Percentiles rank a stretch among this genome's conserved stretches.
phyloP scores from a whole-genome alignment of 2,113 vertebrate genomes.

The Gymnorhina tibicen region DNA sequence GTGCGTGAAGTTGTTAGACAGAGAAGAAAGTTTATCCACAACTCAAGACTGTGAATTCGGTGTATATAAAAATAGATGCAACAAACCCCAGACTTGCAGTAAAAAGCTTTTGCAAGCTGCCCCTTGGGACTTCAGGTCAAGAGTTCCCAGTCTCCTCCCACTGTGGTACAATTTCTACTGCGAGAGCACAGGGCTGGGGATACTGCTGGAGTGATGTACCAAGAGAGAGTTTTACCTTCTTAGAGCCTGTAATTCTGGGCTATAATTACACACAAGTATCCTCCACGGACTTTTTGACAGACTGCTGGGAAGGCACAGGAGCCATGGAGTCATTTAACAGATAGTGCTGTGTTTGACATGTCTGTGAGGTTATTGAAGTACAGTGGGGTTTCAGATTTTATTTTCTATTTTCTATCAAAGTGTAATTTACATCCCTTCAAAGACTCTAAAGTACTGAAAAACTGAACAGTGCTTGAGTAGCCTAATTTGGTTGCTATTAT shows the following conservation, averaged over 20 bases:
- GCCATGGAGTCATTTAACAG: neutral
- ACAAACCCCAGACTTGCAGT: neutral
- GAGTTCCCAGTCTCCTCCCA: neutral
- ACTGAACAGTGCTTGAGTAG: neutral
- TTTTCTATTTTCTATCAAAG: neutral
- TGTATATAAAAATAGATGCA: neutral
- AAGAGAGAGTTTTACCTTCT: neutral
- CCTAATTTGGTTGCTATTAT: neutral
- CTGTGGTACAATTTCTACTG: neutral
- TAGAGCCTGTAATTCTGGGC: neutral
- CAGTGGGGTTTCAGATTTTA: neutral
- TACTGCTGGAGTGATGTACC: neutral
- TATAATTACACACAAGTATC: neutral
- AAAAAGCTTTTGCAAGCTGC: neutral
- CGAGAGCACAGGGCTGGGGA: neutral
- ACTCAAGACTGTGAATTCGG: neutral
- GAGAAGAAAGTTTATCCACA: neutral
- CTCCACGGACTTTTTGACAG: neutral
- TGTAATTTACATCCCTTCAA: neutral
- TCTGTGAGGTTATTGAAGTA: neutral
- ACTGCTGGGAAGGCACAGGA: neutral
- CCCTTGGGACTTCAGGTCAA: neutral
- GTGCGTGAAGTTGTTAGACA: neutral
- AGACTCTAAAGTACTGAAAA: neutral
- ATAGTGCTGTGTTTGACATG: neutral